Base-by-base conservation (phyloP, 2,797 vertebrate species). In the Anabacerthia variegaticeps region DNA sequence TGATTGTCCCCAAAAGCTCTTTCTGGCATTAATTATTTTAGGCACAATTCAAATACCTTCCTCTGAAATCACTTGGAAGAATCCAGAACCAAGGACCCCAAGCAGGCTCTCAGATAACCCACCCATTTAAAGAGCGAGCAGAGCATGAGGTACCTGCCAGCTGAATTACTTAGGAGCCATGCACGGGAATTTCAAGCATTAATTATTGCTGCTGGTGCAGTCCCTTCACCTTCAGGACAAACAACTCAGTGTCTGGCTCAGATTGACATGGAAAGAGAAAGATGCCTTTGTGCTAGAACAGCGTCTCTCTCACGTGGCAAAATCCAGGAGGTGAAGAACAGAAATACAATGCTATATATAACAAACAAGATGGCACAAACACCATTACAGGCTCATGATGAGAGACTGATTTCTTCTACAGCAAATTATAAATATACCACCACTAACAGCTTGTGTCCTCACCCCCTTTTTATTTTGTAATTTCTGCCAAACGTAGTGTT, bases 381-480 rank as follows among this genome's bases (percentile, higher is more conserved):
- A 84, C 19, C n/a, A 32, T 46, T 26, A 63, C 55, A 79, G 48
- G 78, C 58, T 59, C 0, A 0, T 14, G 43, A 88, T 7, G 58
- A 88, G 18, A 78, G 21, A 48, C 41, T 41, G 48, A 59, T 78
- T 79, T 34, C 41, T 85, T 75, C 62, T 62, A 44, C 2, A 72
- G n/a, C 27, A 91, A 68, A 72, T 48, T 16, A 63, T 5, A 81
- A 69, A 67, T 44, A 80, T 3, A 36, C 1, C n/a, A 46, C 20
- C 10, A 6, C 22, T 32, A 80, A 61, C 18, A 67, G 14, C 22
- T 67, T 24, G 20, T 26, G n/a, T 17, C 20, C 12, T 32, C 3
- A 1, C 1, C 2, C 8, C 12, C 3, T 14, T 41, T 41, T 3
- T 8, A 14, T 26, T 12, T 10, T 19, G 10, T 36, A 26, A 71